Evolutionary conservation across 2,797 vertebrate species (phyloP).

Genomic region (Sebastiscus albofasciatus): DNA sequence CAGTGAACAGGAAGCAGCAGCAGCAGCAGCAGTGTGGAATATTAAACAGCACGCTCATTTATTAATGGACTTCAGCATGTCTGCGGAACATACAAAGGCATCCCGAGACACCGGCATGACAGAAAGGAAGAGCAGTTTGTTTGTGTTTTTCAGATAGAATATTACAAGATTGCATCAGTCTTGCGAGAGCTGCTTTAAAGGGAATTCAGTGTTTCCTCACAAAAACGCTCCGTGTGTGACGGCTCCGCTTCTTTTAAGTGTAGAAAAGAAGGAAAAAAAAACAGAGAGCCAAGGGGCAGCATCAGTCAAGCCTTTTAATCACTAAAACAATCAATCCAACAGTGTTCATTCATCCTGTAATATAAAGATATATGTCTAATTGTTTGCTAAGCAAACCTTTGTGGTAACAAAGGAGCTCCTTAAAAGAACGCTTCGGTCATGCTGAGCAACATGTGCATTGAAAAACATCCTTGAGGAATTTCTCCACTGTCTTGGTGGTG

Average conservation of each 20-base stretch:
- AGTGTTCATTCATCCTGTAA: neutral
- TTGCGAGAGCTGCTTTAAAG: conserved; percentile 24
- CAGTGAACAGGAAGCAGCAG: neutral
- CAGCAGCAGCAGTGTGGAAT: neutral
- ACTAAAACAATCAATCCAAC: neutral
- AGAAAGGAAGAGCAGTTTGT: conserved; percentile 1
- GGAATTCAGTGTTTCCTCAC: conserved; percentile 9
- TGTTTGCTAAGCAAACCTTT: neutral
- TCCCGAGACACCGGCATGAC: neutral
- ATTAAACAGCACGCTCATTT: conserved; percentile 20
- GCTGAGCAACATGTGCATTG: neutral
- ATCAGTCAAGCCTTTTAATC: neutral
- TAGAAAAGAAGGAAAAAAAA: neutral
- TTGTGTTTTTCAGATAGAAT: conserved; percentile 11
- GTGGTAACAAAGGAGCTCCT: neutral
- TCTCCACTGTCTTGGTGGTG: neutral
- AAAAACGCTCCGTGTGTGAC: neutral
- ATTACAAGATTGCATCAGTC: conserved; percentile 41
- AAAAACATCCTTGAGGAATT: neutral
- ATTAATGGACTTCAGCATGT: conserved; percentile 17
- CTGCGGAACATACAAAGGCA: neutral
- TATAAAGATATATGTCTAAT: neutral
- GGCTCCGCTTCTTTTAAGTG: neutral
- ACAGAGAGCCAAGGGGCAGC: neutral
- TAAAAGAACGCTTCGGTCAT: neutral